These are phyloP conservation scores for Diloba caeruleocephala DNA, from an alignment of 2,888 invertebrate genomes.

Conservation along the genomic window DNA sequence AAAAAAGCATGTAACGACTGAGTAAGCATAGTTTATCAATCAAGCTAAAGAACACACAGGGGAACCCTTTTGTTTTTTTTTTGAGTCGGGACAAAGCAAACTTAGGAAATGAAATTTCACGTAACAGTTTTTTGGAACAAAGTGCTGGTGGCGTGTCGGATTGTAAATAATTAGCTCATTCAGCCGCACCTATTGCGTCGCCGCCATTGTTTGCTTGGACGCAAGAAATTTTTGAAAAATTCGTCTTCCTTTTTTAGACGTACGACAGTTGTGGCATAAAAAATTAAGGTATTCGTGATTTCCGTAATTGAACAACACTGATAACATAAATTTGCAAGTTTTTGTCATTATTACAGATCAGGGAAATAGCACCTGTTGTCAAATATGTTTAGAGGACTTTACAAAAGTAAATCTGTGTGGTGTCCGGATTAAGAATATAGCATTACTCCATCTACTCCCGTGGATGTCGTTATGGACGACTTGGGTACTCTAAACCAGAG, in stretches of 20 bases:
- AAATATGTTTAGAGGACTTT: too few species aligned
- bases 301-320: constrained; percentile 5
- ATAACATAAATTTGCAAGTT: neutral
- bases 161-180: constrained; percentile 88
- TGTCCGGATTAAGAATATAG: too few species aligned
- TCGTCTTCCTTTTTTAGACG: constrained; percentile 69
- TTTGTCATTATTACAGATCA: neutral
- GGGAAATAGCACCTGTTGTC: too few species aligned
- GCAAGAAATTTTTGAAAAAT: constrained; percentile 64
- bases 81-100: constrained; percentile 76
- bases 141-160: constrained; percentile 82
- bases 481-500: too few species aligned
- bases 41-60: constrained; percentile 64
- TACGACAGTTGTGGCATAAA: constrained; percentile 24
- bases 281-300: constrained; percentile 3
- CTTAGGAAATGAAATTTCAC: constrained; percentile 88
- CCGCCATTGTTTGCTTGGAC: constrained; percentile 80
- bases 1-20: constrained; percentile 56
- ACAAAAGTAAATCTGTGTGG: too few species aligned
- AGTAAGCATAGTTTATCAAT: constrained; percentile 66
- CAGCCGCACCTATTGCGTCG: constrained; percentile 79
- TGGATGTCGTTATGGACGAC: too few species aligned
- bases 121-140: constrained; percentile 82
- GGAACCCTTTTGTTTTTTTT: constrained; percentile 74
- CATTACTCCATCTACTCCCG: too few species aligned